phyloP scores from a whole-genome alignment of 2,888 invertebrate species.

The Drosophila birchii region DNA sequence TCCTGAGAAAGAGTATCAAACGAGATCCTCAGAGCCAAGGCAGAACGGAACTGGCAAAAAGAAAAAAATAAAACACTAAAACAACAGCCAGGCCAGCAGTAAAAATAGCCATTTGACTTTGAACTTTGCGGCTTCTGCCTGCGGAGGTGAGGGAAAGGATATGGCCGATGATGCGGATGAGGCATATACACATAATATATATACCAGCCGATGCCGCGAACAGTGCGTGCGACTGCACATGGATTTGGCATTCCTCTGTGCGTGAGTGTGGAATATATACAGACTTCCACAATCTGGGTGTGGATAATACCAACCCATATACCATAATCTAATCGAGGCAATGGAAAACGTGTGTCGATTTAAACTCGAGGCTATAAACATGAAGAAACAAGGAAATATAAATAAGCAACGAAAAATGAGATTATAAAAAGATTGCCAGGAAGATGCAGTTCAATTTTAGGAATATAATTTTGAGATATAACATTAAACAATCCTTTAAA shows the following conservation, averaged over 20 bases:
- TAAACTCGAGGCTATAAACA: conserved; percentile 55
- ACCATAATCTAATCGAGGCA: conserved; percentile 69
- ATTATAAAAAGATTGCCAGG: neutral
- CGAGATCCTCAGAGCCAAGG: conserved; percentile 22
- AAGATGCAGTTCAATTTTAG: neutral
- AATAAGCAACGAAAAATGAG: conserved; percentile 29
- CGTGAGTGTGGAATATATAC: conserved; percentile 13
- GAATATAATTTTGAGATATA: neutral
- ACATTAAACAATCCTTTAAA: neutral
- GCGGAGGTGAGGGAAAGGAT: conserved; percentile 41
- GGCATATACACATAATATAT: conserved; percentile 6
- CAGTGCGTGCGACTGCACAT: conserved; percentile 44
- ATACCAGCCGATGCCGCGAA: conserved; percentile 24
- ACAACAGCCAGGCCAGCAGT: conserved; percentile 37
- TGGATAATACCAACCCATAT: conserved; percentile 30
- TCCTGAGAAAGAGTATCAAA: conserved; percentile 17
- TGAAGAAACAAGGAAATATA: conserved; percentile 53
- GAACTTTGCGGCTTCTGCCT: conserved; percentile 58
- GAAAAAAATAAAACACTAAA: conserved; percentile 16
- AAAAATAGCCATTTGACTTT: conserved; percentile 68
- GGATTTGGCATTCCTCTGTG: conserved; percentile 32
- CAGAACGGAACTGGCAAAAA: conserved; percentile 30
- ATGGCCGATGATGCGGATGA: conserved; percentile 22
- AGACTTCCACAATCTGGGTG: conserved; percentile 28
- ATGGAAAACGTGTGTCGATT: conserved; percentile 69